A percentile compares a stretch with the other conserved stretches of the same genome.
Conservation (phyloP, 2,888 invertebrate genomes). For the Cephalotes varians region DNA sequence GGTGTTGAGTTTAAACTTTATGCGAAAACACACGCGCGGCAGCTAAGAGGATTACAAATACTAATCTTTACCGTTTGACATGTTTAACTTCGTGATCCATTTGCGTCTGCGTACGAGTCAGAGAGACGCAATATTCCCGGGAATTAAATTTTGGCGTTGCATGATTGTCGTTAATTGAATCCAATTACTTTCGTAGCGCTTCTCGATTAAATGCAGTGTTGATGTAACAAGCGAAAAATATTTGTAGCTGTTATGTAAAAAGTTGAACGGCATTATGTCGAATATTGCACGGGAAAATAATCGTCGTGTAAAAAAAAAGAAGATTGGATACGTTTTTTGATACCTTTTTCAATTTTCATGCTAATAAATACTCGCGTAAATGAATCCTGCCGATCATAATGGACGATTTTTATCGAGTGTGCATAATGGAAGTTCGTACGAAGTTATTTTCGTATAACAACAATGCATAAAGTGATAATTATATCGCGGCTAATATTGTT, state of each 20-base stretch:
- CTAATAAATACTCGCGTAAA: constrained; percentile 1
- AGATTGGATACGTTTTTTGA: background rate
- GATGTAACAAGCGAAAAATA: constrained; percentile 22
- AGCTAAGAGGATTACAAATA: constrained; percentile 42
- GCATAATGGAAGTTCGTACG: constrained; percentile 16
- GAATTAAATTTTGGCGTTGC: constrained; percentile 21
- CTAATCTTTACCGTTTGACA: constrained; percentile 33
- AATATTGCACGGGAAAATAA: constrained; percentile 2
- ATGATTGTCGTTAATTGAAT: constrained; percentile 32
- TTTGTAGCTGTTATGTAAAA: background rate
- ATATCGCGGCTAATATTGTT: constrained; percentile 41
- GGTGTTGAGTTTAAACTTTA: constrained; percentile 35
- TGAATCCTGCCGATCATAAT: constrained; percentile 5
- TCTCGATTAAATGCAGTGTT: background rate
- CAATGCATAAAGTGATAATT: constrained; percentile 43
- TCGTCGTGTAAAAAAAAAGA: background rate
- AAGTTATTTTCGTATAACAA: constrained; percentile 23
- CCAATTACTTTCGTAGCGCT: background rate
- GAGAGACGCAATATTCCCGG: background rate
- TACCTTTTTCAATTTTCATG: background rate
- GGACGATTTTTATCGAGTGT: constrained; percentile 21
- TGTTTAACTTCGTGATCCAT: constrained; percentile 24
- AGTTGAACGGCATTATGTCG: background rate
- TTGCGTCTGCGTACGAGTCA: background rate
- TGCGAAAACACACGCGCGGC: constrained; percentile 16